Conservation (phyloP, 2,888 invertebrate species). For the Aproaerema taeniolella region DNA sequence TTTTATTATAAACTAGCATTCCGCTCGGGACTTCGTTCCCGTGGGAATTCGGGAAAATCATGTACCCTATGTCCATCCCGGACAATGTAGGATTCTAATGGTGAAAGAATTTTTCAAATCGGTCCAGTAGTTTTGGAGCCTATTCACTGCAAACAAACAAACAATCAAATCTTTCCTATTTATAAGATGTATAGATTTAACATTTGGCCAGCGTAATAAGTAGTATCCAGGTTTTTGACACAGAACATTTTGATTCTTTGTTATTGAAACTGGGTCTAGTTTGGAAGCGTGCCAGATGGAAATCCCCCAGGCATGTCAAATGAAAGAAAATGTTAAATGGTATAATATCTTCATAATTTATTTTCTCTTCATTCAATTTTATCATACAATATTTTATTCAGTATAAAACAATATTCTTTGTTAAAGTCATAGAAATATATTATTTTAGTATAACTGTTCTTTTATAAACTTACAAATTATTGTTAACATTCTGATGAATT, state of each 20-base stretch:
- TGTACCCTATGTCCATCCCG: too few relatives aligned
- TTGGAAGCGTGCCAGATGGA: constrained; percentile 5
- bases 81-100: too few relatives aligned
- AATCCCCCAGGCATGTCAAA: constrained; percentile 27
- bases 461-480: constrained; percentile 75
- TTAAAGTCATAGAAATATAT: constrained; percentile 77
- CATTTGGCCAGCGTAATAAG: too few relatives aligned
- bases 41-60: too few relatives aligned
- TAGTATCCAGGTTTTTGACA: too few relatives aligned
- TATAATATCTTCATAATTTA: constrained; percentile 77
- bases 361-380: constrained; percentile 57
- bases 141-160: too few relatives aligned
- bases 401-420: constrained; percentile 77
- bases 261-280: constrained; percentile 1
- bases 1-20: too few relatives aligned
- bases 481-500: constrained; percentile 74
- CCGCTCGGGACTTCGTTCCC: too few relatives aligned
- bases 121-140: too few relatives aligned
- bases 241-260: constrained; percentile 10
- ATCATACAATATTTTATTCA: constrained; percentile 73
- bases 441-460: constrained; percentile 74
- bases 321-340: constrained; percentile 58
- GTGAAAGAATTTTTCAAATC: too few relatives aligned
- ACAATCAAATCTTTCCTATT: too few relatives aligned
- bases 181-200: too few relatives aligned